A percentile compares a stretch with the other conserved stretches of the same genome.
Evolutionary conservation across 2,888 invertebrate genomes (phyloP).

Genomic region (Anoplius nigerrimus): DNA sequence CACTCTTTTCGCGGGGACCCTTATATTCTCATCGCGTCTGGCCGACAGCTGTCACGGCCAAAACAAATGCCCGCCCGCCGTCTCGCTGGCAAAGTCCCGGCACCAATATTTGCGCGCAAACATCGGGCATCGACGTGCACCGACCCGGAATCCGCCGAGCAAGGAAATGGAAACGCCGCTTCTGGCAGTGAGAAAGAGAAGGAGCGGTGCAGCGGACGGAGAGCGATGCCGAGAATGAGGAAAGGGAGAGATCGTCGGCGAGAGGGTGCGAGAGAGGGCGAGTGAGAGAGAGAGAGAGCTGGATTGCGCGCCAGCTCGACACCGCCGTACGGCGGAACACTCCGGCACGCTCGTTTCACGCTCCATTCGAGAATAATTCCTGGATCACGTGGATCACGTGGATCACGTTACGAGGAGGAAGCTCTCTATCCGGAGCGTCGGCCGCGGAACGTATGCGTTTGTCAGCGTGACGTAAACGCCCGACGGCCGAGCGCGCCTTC

Average conservation of each 20-base stretch:
- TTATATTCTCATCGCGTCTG: constrained; percentile 25
- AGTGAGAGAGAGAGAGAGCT: constrained; percentile 17
- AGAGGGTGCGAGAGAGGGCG: constrained; percentile 1
- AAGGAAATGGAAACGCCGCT: constrained; percentile 47
- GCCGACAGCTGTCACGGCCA: constrained; percentile 31
- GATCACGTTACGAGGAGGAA: too few relatives aligned
- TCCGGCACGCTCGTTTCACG: constrained; percentile 24
- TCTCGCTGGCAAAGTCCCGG: constrained; percentile 32
- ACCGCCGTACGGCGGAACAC: not conserved
- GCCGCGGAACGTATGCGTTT: not conserved
- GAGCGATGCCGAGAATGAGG: constrained; percentile 1
- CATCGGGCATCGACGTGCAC: constrained; percentile 39
- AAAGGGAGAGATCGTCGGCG: not conserved
- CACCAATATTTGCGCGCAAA: constrained; percentile 58
- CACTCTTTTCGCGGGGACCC: not conserved
- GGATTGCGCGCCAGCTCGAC: constrained; percentile 5
- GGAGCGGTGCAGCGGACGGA: constrained; percentile 19
- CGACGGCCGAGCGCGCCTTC: not conserved
- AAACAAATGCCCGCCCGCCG: constrained; percentile 40
- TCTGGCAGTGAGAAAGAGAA: constrained; percentile 16
- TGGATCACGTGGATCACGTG: constrained; percentile 19
- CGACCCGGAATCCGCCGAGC: constrained; percentile 38
- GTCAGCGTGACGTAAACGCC: not conserved
- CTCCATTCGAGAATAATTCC: constrained; percentile 16
- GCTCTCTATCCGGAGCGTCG: too few relatives aligned